Evolutionary conservation across 2,888 invertebrate genomes (phyloP), one percentile per base, ranked within the genome.

Genomic region (Aphidoletes aphidimyza): DNA sequence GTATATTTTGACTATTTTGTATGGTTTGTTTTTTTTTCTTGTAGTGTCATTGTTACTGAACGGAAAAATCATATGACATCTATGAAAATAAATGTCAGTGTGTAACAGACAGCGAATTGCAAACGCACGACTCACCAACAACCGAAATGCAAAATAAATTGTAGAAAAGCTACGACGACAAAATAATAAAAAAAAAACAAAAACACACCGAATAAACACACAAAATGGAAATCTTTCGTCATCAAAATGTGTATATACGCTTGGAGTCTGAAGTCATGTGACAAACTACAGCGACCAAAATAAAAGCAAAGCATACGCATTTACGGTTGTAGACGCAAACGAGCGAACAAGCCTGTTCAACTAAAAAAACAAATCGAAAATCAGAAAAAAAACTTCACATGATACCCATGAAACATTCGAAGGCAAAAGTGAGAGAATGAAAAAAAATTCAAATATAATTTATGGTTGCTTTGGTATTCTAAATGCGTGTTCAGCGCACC

Each of bases 381-480:
- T 47, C 17, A 47, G 19, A 3, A 47, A 54, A 54, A 3, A 69
- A 54, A 69, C 30, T 30, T 69, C 34, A 69, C 69, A 69, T 69
- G 69, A 30, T 30, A 69, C 30, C 17, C 30, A 69, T 69, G 34
- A 54, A n/a, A 30, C 17, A 14, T 69, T 69, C 30, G 69, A 69
- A 69, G 69, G 69, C 69, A 34, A 69, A 30, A 30, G 11, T 69
- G 14, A 69, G 42, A 42, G 42, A 42, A 11, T 9, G 42, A 42
- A 42, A 11, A 42, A 49, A 49, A 49, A 49, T 11, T 14, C 69
- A 30, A 69, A 69, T 69, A 34, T 69, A 69, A 69, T 69, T 69
- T 69, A 69, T 69, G 69, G 69, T 69, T 69, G 69, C 34, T 69
- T 69, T 69, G 69, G 69, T 69, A 30, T 69, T 69, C n/a, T 69